Evolutionary conservation across 1,140 invertebrate species (phyloP).

Genomic region (Calephelis nemesis): DNA sequence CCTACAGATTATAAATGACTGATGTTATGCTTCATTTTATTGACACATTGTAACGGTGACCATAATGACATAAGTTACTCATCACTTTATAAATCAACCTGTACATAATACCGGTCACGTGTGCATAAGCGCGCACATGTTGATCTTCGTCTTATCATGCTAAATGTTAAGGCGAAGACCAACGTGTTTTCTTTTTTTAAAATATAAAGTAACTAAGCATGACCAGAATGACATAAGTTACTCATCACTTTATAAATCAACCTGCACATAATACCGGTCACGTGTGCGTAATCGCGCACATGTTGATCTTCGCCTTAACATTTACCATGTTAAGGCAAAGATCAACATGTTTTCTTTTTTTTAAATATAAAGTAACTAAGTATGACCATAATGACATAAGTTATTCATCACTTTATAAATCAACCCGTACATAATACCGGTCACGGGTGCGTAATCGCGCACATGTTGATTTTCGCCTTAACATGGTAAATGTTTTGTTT

Average conservation of each 20-base stretch:
- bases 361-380: no score
- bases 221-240: slow-evolving; percentile 12
- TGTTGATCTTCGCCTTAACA: no score
- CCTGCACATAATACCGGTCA: neutral
- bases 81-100: slow-evolving; percentile 11
- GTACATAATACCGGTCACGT: neutral
- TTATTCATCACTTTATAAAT: slow-evolving; percentile 15
- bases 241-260: slow-evolving; percentile 14
- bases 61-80: slow-evolving; percentile 16
- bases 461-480: no score
- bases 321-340: no score
- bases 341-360: no score
- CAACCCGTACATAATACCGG: slow-evolving; percentile 4
- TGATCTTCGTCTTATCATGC: no score
- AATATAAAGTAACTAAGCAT: neutral
- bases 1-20: slow-evolving; percentile 31
- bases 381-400: slow-evolving; percentile 12
- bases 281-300: neutral
- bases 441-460: neutral
- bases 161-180: no score
- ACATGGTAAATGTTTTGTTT: no score
- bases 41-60: slow-evolving; percentile 21
- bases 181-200: no score
- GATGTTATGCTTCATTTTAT: slow-evolving; percentile 26
- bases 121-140: no score